Conservation (phyloP, 1,140 invertebrate species). For the Anastrepha obliqua region DNA sequence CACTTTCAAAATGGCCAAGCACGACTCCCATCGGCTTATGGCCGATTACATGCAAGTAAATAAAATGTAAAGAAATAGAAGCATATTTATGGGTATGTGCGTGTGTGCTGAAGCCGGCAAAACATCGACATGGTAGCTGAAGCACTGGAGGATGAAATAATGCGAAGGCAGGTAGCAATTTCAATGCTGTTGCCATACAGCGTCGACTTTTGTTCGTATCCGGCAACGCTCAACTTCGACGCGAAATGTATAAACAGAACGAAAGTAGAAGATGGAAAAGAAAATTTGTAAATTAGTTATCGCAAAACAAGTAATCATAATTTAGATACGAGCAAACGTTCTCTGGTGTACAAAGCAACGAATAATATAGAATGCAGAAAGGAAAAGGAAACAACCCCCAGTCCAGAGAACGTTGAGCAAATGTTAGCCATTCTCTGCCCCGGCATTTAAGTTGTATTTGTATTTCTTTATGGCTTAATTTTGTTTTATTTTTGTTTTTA, state of each 20-base stretch:
- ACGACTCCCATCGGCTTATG: slow-evolving; percentile 14
- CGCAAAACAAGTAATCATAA: background rate
- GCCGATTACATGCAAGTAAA: background rate
- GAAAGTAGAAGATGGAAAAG: background rate
- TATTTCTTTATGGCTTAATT: background rate
- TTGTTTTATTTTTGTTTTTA: slow-evolving; percentile 26
- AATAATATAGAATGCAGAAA: background rate
- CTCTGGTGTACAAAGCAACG: background rate
- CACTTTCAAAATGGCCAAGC: slow-evolving; percentile 45
- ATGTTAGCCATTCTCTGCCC: background rate
- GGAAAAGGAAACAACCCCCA: background rate
- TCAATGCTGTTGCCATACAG: slow-evolving; percentile 14
- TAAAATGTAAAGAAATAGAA: background rate
- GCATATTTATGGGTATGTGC: background rate
- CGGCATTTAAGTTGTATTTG: background rate
- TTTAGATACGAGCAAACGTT: background rate
- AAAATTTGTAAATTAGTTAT: background rate
- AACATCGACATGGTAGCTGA: background rate
- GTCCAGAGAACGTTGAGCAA: too few relatives aligned
- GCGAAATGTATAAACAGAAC: background rate
- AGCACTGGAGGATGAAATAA: slow-evolving; percentile 17
- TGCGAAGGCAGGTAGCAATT: background rate
- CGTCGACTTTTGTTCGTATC: background rate
- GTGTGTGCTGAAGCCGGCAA: slow-evolving; percentile 14
- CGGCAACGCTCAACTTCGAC: slow-evolving; percentile 17